Evolutionary conservation across 1,140 invertebrate species (phyloP).

Genomic region (Calosoma granatense): DNA sequence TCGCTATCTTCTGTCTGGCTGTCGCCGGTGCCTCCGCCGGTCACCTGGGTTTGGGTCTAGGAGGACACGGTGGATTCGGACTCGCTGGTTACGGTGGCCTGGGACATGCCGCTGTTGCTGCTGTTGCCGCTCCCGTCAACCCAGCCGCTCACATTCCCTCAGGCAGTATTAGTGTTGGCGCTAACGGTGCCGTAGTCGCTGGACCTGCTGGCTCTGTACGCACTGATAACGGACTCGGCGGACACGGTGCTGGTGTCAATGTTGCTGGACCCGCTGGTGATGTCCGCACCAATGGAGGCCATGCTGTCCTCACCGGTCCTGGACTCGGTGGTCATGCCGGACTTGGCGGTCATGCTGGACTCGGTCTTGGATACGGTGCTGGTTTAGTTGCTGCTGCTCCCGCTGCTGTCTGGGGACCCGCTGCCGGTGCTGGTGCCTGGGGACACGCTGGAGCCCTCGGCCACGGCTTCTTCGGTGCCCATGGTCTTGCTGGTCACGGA

Average conservation of each 20-base stretch:
- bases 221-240: neutral
- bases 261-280: constrained; percentile 1
- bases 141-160: neutral
- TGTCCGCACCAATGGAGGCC: neutral
- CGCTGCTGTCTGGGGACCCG: neutral
- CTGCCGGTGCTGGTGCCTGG: neutral
- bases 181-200: neutral
- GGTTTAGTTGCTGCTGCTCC: neutral
- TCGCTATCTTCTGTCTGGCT: neutral
- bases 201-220: neutral
- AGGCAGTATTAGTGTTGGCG: neutral
- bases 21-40: neutral
- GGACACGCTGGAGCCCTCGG: neutral
- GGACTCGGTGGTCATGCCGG: neutral
- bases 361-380: neutral
- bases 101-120: neutral
- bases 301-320: neutral
- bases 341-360: neutral
- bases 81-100: neutral
- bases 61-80: neutral
- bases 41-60: neutral
- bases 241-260: neutral
- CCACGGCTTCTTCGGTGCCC: neutral
- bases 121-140: neutral
- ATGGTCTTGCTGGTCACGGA: neutral